These are phyloP conservation scores for Luperina nickerlii DNA, from an alignment of 2,888 invertebrate genomes.

Conservation along the genomic window DNA sequence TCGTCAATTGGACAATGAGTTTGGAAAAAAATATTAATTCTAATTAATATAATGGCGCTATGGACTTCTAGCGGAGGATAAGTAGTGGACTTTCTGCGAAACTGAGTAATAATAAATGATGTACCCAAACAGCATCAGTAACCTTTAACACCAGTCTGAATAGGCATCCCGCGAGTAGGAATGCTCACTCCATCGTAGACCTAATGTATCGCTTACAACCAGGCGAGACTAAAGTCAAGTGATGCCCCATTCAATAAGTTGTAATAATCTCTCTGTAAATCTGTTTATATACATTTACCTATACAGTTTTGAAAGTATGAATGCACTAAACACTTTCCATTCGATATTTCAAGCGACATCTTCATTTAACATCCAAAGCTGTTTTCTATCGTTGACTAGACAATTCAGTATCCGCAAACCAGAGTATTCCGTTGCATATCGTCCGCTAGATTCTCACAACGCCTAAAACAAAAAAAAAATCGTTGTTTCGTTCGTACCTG, in stretches of 20 bases:
- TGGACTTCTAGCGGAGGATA: conserved; percentile 16
- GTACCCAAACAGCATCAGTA: background rate
- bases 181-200: background rate
- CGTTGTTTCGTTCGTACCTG: conserved; percentile 85
- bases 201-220: background rate
- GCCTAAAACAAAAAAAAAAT: conserved; percentile 54
- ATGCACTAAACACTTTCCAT: background rate
- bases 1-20: conserved; percentile 81
- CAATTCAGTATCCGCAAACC: background rate
- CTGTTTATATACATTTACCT: background rate
- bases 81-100: background rate
- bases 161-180: too few species aligned
- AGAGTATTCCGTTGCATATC: background rate
- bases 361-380: background rate
- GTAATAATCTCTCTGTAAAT: background rate
- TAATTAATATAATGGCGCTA: conserved; percentile 51
- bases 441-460: conserved; percentile 16
- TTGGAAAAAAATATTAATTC: conserved; percentile 57
- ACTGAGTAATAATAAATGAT: background rate
- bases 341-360: background rate
- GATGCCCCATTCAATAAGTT: background rate
- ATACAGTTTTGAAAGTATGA: background rate
- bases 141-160: background rate
- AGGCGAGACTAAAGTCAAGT: background rate
- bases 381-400: background rate